phyloP scores from a whole-genome alignment of 2,113 vertebrate species.

The Notarius quadriscutis region DNA sequence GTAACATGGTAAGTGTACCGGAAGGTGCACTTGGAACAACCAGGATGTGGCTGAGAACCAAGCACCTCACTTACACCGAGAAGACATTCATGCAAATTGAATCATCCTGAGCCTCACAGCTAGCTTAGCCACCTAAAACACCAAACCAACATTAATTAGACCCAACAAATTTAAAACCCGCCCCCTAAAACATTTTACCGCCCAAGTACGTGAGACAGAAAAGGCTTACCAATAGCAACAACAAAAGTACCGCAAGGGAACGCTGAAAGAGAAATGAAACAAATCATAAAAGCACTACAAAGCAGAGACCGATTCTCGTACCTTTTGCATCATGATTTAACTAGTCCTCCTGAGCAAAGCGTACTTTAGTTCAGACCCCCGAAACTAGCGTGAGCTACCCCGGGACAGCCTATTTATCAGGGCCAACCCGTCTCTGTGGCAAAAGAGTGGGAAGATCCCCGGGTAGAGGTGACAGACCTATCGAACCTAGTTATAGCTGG shows the following conservation, averaged over 20 bases:
- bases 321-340: constrained; percentile 69
- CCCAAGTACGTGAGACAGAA: constrained; percentile 59
- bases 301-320: constrained; percentile 59
- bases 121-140: constrained; percentile 29
- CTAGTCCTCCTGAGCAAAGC: constrained; percentile 50
- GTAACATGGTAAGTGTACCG: constrained; percentile 67
- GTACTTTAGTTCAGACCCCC: constrained; percentile 48
- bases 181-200: constrained; percentile 47
- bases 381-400: constrained; percentile 61
- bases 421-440: constrained; percentile 62
- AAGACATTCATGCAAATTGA: constrained; percentile 52
- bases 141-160: background rate
- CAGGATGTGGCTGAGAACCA: constrained; percentile 50
- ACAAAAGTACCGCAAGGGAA: constrained; percentile 65
- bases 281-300: constrained; percentile 52
- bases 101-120: constrained; percentile 54
- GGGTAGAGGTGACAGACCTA: constrained; percentile 61
- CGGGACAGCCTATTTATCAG: constrained; percentile 51
- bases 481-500: constrained; percentile 63
- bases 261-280: constrained; percentile 59
- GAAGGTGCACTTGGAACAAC: constrained; percentile 64
- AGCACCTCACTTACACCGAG: constrained; percentile 64
- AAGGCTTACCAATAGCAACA: constrained; percentile 23
- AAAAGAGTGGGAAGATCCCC: constrained; percentile 62
- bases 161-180: background rate